These are phyloP conservation scores for Oasisia sp. DNA, from an alignment of 2,888 invertebrate species.

Conservation along the genomic window DNA sequence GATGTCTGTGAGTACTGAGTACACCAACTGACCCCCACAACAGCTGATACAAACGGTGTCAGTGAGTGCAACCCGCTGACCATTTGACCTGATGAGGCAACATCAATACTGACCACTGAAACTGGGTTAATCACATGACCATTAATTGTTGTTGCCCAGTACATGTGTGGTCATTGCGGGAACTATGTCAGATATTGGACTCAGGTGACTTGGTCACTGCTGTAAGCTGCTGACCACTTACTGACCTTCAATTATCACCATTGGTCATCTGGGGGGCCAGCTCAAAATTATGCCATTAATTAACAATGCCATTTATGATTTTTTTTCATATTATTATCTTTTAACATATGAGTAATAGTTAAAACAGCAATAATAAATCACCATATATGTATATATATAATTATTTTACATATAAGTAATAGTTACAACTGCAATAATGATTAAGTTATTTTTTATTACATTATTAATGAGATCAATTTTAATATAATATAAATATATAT, in stretches of 20 bases:
- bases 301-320: not conserved
- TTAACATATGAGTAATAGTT: not conserved
- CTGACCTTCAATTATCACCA: not conserved
- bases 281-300: not conserved
- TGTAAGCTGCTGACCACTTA: not conserved
- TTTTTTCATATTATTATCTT: not conserved
- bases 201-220: not conserved
- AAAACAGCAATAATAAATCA: too few species aligned
- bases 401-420: not conserved
- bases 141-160: not conserved
- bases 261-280: not conserved
- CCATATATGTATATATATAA: too few species aligned
- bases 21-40: not conserved
- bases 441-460: not conserved
- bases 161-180: not conserved
- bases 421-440: not conserved
- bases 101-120: not conserved
- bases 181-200: not conserved
- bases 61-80: not conserved
- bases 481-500: not conserved
- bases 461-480: not conserved
- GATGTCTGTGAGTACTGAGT: not conserved
- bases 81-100: not conserved
- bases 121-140: conserved; percentile 13
- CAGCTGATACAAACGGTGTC: not conserved